Conservation (phyloP, 2,888 invertebrate species). For the Serrognathus titanus region DNA sequence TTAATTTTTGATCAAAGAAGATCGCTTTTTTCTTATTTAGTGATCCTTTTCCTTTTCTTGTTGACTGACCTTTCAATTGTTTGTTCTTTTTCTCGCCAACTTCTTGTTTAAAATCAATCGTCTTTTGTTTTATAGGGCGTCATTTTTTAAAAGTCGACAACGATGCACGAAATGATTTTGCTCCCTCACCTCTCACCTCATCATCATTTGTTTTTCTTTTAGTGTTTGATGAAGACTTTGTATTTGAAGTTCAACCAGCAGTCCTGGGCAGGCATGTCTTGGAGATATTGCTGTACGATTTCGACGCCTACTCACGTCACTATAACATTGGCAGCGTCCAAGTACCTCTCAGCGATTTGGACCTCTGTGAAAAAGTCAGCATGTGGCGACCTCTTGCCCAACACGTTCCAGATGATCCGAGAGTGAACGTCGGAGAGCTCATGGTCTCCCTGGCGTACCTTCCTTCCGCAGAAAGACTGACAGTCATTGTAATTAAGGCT, state of each 20-base stretch:
- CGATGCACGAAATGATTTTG: neutral
- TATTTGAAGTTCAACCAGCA: constrained; percentile 60
- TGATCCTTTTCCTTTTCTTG: too few species aligned
- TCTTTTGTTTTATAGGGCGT: too few species aligned
- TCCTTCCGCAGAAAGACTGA: constrained; percentile 56
- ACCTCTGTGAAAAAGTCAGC: constrained; percentile 55
- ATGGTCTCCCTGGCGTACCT: constrained; percentile 57
- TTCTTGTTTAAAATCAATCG: too few species aligned
- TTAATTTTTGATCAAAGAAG: too few species aligned
- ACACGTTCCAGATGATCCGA: constrained; percentile 51
- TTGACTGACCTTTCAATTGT: too few species aligned
- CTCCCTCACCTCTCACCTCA: neutral
- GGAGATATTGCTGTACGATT: constrained; percentile 63
- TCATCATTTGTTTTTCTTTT: constrained; percentile 12
- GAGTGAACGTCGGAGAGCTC: constrained; percentile 54
- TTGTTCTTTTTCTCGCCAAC: too few species aligned
- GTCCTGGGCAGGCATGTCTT: constrained; percentile 54
- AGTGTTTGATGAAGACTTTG: constrained; percentile 68
- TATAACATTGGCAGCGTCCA: constrained; percentile 62
- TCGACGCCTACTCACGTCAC: constrained; percentile 62
- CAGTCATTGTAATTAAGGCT: constrained; percentile 58
- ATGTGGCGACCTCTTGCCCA: constrained; percentile 57
- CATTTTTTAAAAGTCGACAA: too few species aligned
- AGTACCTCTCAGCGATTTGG: constrained; percentile 55
- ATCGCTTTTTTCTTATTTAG: too few species aligned